Conservation (phyloP, 2,888 invertebrate genomes). For the Sminthurinus aureus region DNA sequence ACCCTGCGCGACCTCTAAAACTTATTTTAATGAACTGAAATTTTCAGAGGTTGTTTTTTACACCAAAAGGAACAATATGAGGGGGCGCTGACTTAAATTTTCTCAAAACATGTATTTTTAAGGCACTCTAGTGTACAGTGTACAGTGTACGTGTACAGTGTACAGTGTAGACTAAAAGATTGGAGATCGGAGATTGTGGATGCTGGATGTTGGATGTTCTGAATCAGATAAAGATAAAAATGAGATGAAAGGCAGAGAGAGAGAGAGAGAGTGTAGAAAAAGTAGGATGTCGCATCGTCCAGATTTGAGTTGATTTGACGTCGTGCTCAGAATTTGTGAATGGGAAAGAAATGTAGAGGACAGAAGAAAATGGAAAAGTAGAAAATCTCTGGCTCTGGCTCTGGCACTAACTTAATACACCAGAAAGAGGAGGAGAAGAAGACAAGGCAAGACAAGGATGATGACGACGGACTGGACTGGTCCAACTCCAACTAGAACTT, state of each 20-base stretch:
- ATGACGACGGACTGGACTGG: background rate
- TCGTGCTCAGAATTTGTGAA: constrained; percentile 12
- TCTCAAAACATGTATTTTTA: no score
- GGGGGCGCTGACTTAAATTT: no score
- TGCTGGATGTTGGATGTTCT: background rate
- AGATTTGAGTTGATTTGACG: background rate
- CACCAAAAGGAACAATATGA: no score
- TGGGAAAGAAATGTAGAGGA: background rate
- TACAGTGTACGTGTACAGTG: no score
- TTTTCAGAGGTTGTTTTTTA: no score
- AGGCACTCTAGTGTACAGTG: no score
- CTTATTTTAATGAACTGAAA: no score
- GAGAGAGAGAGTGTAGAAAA: background rate
- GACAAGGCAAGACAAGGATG: background rate
- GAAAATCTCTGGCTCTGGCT: background rate
- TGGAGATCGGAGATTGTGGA: background rate
- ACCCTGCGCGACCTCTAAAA: no score
- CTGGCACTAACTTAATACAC: background rate
- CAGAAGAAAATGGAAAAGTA: background rate
- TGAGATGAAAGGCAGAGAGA: background rate
- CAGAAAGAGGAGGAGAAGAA: background rate
- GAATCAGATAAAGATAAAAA: no score
- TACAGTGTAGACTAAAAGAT: no score
- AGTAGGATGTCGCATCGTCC: background rate
- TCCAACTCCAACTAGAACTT: background rate